Percentiles rank a stretch among this genome's conserved stretches.
Evolutionary conservation across 2,113 vertebrate genomes (phyloP).

Genomic region (Mustela nigripes): DNA sequence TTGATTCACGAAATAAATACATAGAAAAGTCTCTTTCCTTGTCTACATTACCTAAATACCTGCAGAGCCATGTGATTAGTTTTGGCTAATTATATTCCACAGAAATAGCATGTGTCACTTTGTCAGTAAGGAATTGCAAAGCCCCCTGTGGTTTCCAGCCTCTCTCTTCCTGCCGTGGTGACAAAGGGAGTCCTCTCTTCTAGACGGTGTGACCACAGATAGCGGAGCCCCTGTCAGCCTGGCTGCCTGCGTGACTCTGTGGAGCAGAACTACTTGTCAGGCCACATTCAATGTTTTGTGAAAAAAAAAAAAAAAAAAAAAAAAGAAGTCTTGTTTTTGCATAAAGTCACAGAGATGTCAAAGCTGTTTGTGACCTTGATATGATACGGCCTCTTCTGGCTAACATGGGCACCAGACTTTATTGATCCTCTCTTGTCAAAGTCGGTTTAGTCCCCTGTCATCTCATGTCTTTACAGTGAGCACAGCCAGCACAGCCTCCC

Average conservation of each 20-base stretch:
- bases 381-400: neutral
- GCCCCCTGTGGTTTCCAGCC: too few species aligned
- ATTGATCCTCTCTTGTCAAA: neutral
- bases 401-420: neutral
- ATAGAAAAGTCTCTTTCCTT: neutral
- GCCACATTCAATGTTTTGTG: too few species aligned
- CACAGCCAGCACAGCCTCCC: rapidly evolving
- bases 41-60: neutral
- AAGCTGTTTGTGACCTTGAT: neutral
- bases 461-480: rapidly evolving
- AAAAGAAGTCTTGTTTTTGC: neutral
- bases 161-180: neutral
- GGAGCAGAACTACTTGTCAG: neutral
- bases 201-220: neutral
- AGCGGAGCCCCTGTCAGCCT: neutral
- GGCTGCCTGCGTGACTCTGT: neutral
- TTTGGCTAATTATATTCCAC: neutral
- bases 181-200: neutral
- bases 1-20: neutral
- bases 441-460: neutral
- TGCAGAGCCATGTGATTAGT: neutral
- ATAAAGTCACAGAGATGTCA: neutral
- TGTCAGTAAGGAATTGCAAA: neutral
- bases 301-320: neutral
- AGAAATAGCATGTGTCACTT: neutral